Percentiles rank a stretch among this genome's conserved stretches.
These are phyloP conservation scores for Galago senegalensis DNA, from an alignment of 2,797 vertebrate species.

Conservation along the genomic window DNA sequence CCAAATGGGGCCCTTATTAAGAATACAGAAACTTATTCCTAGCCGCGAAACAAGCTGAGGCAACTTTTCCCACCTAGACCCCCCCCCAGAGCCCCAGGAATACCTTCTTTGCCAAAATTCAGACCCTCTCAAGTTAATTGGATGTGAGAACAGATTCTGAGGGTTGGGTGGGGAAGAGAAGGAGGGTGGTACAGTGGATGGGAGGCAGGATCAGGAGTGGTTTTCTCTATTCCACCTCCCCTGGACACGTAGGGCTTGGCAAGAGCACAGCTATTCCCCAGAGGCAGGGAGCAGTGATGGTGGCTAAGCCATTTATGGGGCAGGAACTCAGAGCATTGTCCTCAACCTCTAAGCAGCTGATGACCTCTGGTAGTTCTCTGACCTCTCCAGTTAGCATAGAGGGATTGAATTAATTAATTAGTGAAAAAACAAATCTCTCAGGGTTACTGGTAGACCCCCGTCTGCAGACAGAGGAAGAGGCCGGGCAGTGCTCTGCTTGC, in stretches of 20 bases:
- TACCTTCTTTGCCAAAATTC: constrained; percentile 46
- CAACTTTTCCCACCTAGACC: constrained; percentile 20
- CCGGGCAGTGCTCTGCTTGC: neutral
- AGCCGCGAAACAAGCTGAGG: neutral
- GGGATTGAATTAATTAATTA: neutral
- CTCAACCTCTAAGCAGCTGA: neutral
- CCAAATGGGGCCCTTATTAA: neutral
- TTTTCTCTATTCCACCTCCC: neutral
- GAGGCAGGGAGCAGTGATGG: rapidly evolving
- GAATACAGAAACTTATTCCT: constrained; percentile 75
- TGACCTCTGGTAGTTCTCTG: neutral
- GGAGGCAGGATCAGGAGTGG: neutral
- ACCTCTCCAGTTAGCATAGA: neutral
- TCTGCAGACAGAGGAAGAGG: neutral
- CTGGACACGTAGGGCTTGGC: neutral
- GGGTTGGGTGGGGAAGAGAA: neutral
- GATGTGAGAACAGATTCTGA: neutral
- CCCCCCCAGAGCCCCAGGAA: neutral
- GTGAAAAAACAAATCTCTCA: neutral
- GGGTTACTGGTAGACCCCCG: neutral
- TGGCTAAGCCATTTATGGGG: neutral
- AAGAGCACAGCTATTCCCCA: neutral
- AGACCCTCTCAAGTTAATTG: constrained; percentile 53
- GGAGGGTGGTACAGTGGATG: rapidly evolving
- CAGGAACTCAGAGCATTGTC: neutral